Conservation (phyloP, 2,113 vertebrate species). For the Perca schrenkii region DNA sequence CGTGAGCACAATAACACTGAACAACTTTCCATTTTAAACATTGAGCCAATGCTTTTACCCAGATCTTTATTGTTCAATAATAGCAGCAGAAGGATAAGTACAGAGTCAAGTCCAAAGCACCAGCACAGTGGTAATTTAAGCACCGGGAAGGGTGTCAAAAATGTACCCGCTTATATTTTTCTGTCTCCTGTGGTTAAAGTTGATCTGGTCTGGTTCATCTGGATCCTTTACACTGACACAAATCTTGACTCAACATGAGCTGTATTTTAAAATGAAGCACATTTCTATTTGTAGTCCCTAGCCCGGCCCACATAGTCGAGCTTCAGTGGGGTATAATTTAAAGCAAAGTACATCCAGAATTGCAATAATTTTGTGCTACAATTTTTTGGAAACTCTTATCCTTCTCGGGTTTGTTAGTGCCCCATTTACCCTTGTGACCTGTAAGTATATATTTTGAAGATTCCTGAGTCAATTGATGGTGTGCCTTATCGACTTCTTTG, state of each 20-base stretch:
- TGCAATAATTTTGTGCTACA: slow-evolving; percentile 43
- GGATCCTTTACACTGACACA: slow-evolving; percentile 8
- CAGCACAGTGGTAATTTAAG: slow-evolving; percentile 30
- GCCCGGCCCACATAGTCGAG: slow-evolving; percentile 13
- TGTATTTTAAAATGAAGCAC: slow-evolving; percentile 7
- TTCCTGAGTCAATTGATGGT: neutral
- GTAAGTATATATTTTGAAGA: neutral
- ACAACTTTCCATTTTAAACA: slow-evolving; percentile 8
- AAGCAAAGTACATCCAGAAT: slow-evolving; percentile 23
- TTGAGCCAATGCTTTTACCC: neutral
- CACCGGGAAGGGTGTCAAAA: slow-evolving; percentile 19
- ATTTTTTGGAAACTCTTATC: slow-evolving; percentile 7
- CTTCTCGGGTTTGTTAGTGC: neutral
- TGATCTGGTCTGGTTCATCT: slow-evolving; percentile 25
- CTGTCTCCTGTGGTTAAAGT: slow-evolving; percentile 19
- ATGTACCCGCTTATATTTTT: slow-evolving; percentile 25
- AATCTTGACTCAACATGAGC: slow-evolving; percentile 2
- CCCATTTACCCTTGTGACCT: neutral
- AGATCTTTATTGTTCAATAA: slow-evolving; percentile 20
- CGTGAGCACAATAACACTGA: neutral
- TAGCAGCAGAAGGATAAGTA: slow-evolving; percentile 32
- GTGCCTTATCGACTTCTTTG: neutral
- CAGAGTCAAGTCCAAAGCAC: slow-evolving; percentile 16
- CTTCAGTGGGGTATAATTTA: slow-evolving; percentile 63
- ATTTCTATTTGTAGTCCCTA: slow-evolving; percentile 55